Percentiles rank a stretch among this genome's conserved stretches.
Evolutionary conservation across 2,888 invertebrate species (phyloP).

Genomic region (Harpagoxenus sublaevis): DNA sequence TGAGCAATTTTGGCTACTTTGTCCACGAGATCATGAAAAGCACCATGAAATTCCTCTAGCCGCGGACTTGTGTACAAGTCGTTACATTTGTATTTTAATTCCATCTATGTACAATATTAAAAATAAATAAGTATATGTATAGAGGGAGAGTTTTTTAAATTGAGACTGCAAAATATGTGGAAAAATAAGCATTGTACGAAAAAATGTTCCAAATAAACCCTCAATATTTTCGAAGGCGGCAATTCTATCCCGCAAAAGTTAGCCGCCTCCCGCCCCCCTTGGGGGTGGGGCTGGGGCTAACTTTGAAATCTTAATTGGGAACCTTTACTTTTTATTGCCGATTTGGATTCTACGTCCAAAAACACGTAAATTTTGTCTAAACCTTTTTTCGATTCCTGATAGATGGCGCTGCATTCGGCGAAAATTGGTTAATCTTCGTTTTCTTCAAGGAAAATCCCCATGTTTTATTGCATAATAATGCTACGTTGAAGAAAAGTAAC

Average conservation of each 20-base stretch:
- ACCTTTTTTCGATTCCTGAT: neutral
- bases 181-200: no score
- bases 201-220: no score
- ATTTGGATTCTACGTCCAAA: neutral
- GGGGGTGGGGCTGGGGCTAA: no score
- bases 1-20: slow-evolving; percentile 77
- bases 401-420: no score
- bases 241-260: no score
- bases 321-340: neutral
- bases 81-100: slow-evolving; percentile 76
- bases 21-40: slow-evolving; percentile 79
- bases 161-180: no score
- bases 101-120: slow-evolving; percentile 62
- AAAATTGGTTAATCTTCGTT: no score
- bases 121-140: no score
- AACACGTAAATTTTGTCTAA: neutral
- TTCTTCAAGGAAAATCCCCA: neutral
- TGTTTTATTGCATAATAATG: neutral
- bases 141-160: no score
- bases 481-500: neutral
- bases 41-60: slow-evolving; percentile 70
- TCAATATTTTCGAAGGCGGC: no score
- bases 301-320: neutral
- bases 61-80: slow-evolving; percentile 75
- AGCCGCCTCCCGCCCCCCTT: no score